These are phyloP conservation scores for Anas platyrhynchos DNA, from an alignment of 2,113 vertebrate species.

Conservation along the genomic window DNA sequence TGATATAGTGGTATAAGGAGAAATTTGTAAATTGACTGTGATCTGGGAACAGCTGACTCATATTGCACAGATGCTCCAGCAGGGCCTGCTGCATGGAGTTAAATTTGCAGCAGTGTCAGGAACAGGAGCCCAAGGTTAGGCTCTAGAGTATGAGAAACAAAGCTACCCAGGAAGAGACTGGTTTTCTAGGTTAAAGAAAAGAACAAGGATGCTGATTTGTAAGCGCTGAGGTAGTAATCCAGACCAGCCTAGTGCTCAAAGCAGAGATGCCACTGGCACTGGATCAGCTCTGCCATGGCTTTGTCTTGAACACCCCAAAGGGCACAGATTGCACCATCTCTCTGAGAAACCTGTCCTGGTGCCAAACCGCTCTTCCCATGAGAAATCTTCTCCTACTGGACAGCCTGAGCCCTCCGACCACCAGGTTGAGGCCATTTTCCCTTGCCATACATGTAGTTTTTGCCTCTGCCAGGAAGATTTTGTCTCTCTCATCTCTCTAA, in stretches of 20 bases:
- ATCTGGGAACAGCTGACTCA: not conserved
- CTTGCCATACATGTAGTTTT: not conserved
- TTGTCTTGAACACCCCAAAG: not conserved
- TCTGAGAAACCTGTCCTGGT: not conserved
- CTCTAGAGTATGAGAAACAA: not conserved
- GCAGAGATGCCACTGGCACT: not conserved
- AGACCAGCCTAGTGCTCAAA: not conserved
- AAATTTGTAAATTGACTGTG: not conserved
- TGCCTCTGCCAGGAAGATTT: not conserved
- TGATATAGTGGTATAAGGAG: not conserved
- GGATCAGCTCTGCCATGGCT: not conserved
- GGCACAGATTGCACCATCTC: not conserved
- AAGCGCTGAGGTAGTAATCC: not conserved
- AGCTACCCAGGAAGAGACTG: not conserved
- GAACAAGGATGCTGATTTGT: not conserved
- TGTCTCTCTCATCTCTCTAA: not conserved
- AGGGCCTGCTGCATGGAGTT: fast-evolving
- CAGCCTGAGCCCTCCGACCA: not conserved
- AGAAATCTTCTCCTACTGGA: not conserved
- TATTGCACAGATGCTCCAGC: not conserved
- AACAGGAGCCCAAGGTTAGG: not conserved
- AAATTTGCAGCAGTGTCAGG: not conserved
- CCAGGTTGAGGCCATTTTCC: not conserved
- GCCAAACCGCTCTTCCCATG: not conserved
- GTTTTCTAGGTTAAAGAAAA: not conserved